phyloP scores from a whole-genome alignment of 2,888 invertebrate genomes.

The Leptopilina syphax region DNA sequence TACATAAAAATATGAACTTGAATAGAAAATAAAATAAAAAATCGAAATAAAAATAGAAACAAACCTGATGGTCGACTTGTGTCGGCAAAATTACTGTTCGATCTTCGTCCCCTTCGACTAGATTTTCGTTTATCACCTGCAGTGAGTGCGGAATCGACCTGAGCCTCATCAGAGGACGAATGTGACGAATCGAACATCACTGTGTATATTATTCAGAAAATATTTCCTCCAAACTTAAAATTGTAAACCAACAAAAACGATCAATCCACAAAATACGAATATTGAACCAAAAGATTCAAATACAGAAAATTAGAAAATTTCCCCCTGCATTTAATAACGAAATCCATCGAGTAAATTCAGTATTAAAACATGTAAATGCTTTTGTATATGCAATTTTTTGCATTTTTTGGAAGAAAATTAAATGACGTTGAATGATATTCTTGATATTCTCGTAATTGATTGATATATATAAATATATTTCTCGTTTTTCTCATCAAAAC shows the following conservation, averaged over 20 bases:
- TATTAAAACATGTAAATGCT: background rate
- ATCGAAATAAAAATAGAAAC: conserved; percentile 27
- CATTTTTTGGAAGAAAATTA: conserved; percentile 19
- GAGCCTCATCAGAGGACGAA: conserved; percentile 62
- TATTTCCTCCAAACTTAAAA: background rate
- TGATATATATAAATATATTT: too few species aligned
- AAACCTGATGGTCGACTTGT: conserved; percentile 62
- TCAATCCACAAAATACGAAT: background rate
- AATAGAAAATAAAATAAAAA: conserved; percentile 7
- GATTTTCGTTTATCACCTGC: conserved; percentile 44
- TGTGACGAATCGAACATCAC: conserved; percentile 51
- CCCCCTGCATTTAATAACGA: background rate
- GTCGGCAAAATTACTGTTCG: conserved; percentile 51
- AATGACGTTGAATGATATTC: background rate
- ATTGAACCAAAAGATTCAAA: background rate
- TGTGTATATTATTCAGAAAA: background rate
- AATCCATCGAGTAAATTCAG: background rate
- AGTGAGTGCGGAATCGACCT: conserved; percentile 49
- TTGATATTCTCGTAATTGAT: too few species aligned
- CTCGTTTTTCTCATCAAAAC: too few species aligned
- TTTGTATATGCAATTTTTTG: conserved; percentile 3
- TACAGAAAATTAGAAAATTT: background rate
- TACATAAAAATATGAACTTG: background rate
- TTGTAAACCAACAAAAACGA: background rate
- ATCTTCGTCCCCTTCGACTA: conserved; percentile 48